These are phyloP conservation scores for Cossypha niveicapilla DNA, from an alignment of 2,797 vertebrate species.

Conservation along the genomic window DNA sequence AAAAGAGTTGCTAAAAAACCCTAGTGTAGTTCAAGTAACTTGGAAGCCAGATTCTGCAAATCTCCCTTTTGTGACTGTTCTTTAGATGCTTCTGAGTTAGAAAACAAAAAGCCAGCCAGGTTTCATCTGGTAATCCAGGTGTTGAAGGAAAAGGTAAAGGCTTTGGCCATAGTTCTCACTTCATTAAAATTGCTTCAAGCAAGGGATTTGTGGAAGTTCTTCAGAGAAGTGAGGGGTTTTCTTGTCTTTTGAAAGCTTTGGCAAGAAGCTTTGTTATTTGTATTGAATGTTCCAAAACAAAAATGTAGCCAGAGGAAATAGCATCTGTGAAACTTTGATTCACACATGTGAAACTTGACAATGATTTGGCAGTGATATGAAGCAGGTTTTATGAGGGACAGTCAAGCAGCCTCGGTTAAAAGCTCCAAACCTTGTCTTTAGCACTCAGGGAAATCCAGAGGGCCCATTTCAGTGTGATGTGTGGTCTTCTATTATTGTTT, in stretches of 20 bases:
- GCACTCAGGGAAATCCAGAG: not conserved
- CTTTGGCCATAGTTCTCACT: not conserved
- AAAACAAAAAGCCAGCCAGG: not conserved
- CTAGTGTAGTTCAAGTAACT: not conserved
- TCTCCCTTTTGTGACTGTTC: not conserved
- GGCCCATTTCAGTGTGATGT: not conserved
- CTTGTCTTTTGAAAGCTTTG: not conserved
- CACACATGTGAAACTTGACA: not conserved
- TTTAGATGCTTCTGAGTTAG: not conserved
- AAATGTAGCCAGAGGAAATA: conserved; percentile 12
- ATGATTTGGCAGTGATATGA: not conserved
- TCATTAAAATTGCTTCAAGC: not conserved
- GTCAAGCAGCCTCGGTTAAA: not conserved
- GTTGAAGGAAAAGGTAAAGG: not conserved
- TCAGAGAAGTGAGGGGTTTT: not conserved
- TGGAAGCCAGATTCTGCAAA: not conserved
- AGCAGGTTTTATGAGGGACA: not conserved
- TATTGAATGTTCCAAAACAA: not conserved
- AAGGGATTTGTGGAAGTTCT: not conserved
- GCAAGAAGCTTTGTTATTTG: not conserved
- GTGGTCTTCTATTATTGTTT: not conserved
- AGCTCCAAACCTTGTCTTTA: not conserved
- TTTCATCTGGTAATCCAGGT: not conserved
- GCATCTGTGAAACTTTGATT: not conserved
- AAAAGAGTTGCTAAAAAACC: not conserved